Percentiles rank a stretch among this genome's conserved stretches.
phyloP scores from a whole-genome alignment of 2,113 vertebrate genomes.

The Ctenomys sociabilis region DNA sequence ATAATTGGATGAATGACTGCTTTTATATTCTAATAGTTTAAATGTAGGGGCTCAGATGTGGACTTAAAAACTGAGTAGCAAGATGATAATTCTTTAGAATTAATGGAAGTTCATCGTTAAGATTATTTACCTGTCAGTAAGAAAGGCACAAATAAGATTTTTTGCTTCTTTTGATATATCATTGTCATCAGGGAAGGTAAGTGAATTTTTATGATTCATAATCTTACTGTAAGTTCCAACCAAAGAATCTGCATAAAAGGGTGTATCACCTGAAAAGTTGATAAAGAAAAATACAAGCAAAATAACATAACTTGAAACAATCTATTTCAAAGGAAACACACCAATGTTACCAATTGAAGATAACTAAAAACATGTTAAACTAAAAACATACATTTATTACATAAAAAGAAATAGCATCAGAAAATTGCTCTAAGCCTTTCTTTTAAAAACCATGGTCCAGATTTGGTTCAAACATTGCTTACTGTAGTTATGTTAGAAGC shows the following conservation, averaged over 20 bases:
- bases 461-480: conserved; percentile 47
- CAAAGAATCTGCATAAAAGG: conserved; percentile 98
- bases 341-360: conserved; percentile 19
- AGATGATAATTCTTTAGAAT: conserved; percentile 24
- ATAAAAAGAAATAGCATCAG: conserved; percentile 42
- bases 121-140: conserved; percentile 96
- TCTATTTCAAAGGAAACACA: conserved; percentile 47
- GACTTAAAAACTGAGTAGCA: conserved; percentile 42
- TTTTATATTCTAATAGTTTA: conserved; percentile 49
- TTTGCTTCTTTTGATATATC: conserved; percentile 99
- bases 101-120: conserved; percentile 33
- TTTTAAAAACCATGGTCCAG: conserved; percentile 44
- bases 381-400: conserved; percentile 57
- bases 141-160: conserved; percentile 98
- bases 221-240: conserved; percentile 99
- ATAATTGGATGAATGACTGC: neutral
- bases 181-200: conserved; percentile 98
- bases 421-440: conserved; percentile 29
- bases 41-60: neutral
- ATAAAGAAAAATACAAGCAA: conserved; percentile 58
- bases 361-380: neutral
- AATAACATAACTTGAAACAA: conserved; percentile 50
- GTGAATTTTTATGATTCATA: conserved; percentile 99
- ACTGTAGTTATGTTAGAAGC: conserved; percentile 43
- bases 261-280: conserved; percentile 93